phyloP scores from a whole-genome alignment of 2,797 vertebrate genomes.

The Macrochelys suwanniensis region DNA sequence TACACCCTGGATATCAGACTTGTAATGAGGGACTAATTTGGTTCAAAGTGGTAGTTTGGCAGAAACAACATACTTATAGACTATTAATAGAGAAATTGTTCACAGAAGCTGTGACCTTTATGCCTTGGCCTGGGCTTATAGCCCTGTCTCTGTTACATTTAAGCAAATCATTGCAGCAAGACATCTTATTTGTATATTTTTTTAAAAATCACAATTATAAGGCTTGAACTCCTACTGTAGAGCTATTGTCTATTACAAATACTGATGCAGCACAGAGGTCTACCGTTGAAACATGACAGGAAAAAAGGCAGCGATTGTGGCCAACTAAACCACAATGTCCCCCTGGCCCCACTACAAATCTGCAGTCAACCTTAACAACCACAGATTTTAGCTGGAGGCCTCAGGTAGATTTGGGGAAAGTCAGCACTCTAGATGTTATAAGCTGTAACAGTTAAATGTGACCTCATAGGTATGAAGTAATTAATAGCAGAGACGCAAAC shows the following conservation, averaged over 20 bases:
- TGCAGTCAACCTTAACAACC: neutral
- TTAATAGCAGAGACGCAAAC: neutral
- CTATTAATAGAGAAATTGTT: conserved; percentile 74
- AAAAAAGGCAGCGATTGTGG: neutral
- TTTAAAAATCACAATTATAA: neutral
- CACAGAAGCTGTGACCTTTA: conserved; percentile 69
- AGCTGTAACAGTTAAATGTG: neutral
- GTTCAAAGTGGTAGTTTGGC: conserved; percentile 36
- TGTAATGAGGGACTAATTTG: conserved; percentile 31
- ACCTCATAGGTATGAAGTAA: neutral
- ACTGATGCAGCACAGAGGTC: neutral
- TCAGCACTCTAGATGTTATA: neutral
- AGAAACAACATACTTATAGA: conserved; percentile 73
- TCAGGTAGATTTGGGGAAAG: neutral
- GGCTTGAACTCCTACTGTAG: neutral
- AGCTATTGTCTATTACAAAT: neutral
- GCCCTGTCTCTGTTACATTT: conserved; percentile 49
- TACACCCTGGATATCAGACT: conserved; percentile 12
- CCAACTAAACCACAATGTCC: neutral
- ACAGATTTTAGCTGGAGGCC: neutral
- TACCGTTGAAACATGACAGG: neutral
- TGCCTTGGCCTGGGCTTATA: conserved; percentile 46
- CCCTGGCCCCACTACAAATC: neutral
- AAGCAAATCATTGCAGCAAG: conserved; percentile 58
- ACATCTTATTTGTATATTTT: conserved; percentile 6